Base-by-base conservation (phyloP, 2,888 invertebrate species). In the Drosophila falleni region DNA sequence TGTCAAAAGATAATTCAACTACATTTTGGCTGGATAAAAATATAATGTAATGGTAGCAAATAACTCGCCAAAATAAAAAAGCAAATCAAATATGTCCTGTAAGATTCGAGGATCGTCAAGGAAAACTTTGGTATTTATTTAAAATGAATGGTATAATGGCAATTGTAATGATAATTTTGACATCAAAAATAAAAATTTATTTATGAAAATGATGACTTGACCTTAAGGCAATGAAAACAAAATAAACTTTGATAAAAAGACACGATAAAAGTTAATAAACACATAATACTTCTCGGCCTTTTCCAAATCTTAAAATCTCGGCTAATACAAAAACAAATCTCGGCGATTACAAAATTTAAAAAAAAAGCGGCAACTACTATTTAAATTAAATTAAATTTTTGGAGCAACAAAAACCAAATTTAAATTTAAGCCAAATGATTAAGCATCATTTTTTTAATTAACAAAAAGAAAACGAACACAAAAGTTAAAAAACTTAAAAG, bases 381-480 rank as follows among this genome's bases (percentile, higher is more conserved):
- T 86, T 79, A 80, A 63, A 74, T 80, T 86, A 74, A 73, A 83
- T 80, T 71, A 80, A 71, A 87, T 89, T 91, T 90, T 91, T 90
- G 90, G 91, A 90, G 90, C 91, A 87, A 87, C 37, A 50, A 74
- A 69, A 70, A 64, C 63, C 66, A 73, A 68, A 73, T 77, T 71
- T 78, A 82, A 74, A 75, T 65, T 77, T 79, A 84, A 83, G 89
- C 89, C 89, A 89, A 79, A 74, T 75, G 87, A 83, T 83, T 90
- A 90, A 90, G 89, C 90, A 89, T 91, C 87, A 91, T 90, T 90
- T 90, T 91, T 90, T 74, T 76, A 71, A 71, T 58, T 62, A 75
- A 64, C 58, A 39, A 39, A 68, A 51, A 42, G 63, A 66, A 59
- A 51, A 74, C 71, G 63, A 55, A 46, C 33, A 63, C 33, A 46